A percentile compares a stretch with the other conserved stretches of the same genome.
phyloP scores from a whole-genome alignment of 2,113 vertebrate genomes.

The Pseudorasbora parva region DNA sequence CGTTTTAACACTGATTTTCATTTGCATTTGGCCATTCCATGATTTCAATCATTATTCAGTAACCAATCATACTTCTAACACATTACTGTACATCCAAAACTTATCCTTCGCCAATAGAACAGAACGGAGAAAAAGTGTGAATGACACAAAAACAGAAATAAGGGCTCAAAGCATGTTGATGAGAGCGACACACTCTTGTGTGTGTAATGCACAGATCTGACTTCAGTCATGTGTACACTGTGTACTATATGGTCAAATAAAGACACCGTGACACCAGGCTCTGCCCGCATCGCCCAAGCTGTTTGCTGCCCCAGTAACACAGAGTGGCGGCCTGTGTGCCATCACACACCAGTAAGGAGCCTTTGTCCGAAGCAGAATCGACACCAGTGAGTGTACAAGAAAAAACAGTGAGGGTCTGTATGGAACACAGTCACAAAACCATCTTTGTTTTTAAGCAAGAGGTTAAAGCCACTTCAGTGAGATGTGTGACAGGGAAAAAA shows the following conservation, averaged over 20 bases:
- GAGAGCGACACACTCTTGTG: constrained; percentile 59
- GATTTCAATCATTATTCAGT: too few species aligned
- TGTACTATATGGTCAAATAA: constrained; percentile 33
- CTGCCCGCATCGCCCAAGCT: not conserved
- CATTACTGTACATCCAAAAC: not conserved
- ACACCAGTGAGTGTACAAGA: constrained; percentile 44
- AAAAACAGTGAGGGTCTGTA: constrained; percentile 50
- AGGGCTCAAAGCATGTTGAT: not conserved
- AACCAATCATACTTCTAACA: not conserved
- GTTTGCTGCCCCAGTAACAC: constrained; percentile 19
- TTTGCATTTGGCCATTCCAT: too few species aligned
- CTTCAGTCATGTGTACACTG: constrained; percentile 1
- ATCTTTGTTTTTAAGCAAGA: constrained; percentile 55
- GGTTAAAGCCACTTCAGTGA: constrained; percentile 36
- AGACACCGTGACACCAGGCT: constrained; percentile 1
- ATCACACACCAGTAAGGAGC: constrained; percentile 47
- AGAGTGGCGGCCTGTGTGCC: constrained; percentile 28
- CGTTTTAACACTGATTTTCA: too few species aligned
- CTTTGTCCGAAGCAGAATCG: constrained; percentile 56
- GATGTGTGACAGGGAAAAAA: constrained; percentile 5
- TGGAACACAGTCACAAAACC: constrained; percentile 50
- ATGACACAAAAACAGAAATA: constrained; percentile 23
- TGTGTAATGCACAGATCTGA: constrained; percentile 31
- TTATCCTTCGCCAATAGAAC: not conserved
- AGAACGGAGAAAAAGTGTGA: not conserved